Percentiles rank a stretch among this genome's conserved stretches.
Conservation (phyloP, 2,797 vertebrate genomes). For the Avahi laniger region DNA sequence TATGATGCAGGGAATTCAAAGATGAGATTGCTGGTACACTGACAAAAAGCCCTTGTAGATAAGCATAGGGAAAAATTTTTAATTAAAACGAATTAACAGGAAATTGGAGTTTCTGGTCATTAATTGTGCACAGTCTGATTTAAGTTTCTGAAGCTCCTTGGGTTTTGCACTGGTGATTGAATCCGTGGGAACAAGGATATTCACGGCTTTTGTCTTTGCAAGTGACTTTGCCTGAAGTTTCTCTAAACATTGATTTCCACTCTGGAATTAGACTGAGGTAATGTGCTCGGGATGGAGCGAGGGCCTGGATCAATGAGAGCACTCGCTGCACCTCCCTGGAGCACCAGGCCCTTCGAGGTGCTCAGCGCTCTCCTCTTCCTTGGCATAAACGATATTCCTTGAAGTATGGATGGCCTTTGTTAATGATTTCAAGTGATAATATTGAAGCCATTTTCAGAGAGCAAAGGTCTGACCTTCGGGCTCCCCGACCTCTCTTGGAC, state of each 20-base stretch:
- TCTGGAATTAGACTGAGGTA: neutral
- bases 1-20: slow-evolving; percentile 27
- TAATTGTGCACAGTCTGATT: slow-evolving; percentile 60
- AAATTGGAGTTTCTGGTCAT: slow-evolving; percentile 62
- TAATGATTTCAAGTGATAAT: neutral
- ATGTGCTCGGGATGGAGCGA: neutral
- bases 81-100: slow-evolving; percentile 75
- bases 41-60: slow-evolving; percentile 53
- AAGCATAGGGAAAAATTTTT: slow-evolving; percentile 56
- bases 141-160: slow-evolving; percentile 38
- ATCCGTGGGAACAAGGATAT: neutral
- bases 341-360: neutral
- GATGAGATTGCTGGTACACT: neutral
- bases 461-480: neutral
- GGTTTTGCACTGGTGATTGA: slow-evolving; percentile 38
- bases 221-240: slow-evolving; percentile 62
- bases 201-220: neutral
- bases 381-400: neutral
- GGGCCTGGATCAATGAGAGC: neutral
- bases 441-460: neutral
- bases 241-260: neutral
- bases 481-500: accelerated
- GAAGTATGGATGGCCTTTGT: neutral
- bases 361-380: neutral
- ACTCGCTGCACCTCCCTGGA: too few species aligned